Base-by-base conservation (phyloP, 2,797 vertebrate species). In the Gallirallus australis region DNA sequence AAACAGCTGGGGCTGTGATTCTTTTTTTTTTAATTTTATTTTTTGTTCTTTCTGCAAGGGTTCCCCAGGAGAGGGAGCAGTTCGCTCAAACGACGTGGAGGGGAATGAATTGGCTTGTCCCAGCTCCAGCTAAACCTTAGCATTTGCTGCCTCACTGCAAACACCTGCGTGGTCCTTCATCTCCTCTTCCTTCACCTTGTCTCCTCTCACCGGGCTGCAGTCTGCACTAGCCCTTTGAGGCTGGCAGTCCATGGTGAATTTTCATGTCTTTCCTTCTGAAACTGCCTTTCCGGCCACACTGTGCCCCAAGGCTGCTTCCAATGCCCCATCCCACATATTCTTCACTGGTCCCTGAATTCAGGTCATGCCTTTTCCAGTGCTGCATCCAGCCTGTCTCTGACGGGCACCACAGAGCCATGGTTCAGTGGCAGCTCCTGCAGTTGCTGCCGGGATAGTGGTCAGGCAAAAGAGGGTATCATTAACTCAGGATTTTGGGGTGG, bases 1-100 rank as follows among this genome's bases (percentile, higher is more conserved):
- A 65, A 59, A 28, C 24, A 18, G 2, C n/a, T 81, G 37, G 42
- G 9, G 25, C 23, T 15, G 21, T 5, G 71, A 1, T 28, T 37
- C 24, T 53, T 50, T 21, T 54, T 3, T 5, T 14, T 11, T 18
- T 11, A 27, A 30, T 21, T 35, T 12, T 24, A 15, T 25, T 39
- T 18, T 12, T 19, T 16, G 56, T 42, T 28, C 30, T 65, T 45
- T 30, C 12, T 3, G 12, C 57, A 40, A 20, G 17, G 21, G 81
- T 90, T 83, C 35, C 77, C 77, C 90, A 48, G 83, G 73, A 93
- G 90, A 91, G 87, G 80, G 94, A 91, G 82, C 72, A 91, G 31
- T 85, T 40, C 64, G 14, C 45, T 30, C 15, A 76, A 79, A 12
- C 4, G 4, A 39, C 15, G 56, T 9, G 3, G 0, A 56, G 19